Evolutionary conservation across 1,140 invertebrate species (phyloP).

Genomic region (Eubasilissa regina): DNA sequence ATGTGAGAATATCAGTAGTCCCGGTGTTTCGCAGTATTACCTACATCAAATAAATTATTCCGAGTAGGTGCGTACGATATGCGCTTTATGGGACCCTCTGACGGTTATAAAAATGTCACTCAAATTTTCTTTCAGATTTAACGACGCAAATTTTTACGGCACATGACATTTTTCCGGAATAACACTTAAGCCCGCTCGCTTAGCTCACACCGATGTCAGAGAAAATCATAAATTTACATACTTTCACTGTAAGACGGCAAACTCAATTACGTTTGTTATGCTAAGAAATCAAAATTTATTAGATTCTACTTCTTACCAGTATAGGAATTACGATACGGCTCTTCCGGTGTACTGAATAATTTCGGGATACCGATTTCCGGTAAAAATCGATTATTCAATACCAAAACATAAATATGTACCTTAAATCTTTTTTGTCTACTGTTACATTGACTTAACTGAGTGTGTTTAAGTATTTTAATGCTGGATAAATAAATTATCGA

Average conservation of each 20-base stretch:
- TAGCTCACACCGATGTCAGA: not conserved
- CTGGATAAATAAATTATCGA: too few species aligned
- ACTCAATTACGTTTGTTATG: constrained; percentile 37
- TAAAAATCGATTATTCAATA: too few species aligned
- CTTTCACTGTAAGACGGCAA: constrained; percentile 13
- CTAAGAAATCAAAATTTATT: constrained; percentile 31
- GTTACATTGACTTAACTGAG: too few species aligned
- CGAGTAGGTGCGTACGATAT: not conserved
- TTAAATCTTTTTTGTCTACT: too few species aligned
- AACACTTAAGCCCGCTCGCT: constrained; percentile 21
- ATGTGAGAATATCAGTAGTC: too few species aligned
- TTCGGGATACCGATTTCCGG: too few species aligned
- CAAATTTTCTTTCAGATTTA: constrained; percentile 32
- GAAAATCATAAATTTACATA: constrained; percentile 23
- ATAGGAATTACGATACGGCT: too few species aligned
- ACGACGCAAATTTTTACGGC: constrained; percentile 23
- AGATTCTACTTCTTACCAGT: not conserved
- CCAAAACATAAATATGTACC: too few species aligned
- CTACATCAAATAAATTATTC: not conserved
- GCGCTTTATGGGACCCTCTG: constrained; percentile 23
- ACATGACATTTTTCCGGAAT: constrained; percentile 35
- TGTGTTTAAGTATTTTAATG: too few species aligned
- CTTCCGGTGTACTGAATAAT: too few species aligned
- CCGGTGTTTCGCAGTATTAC: too few species aligned
- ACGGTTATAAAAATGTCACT: constrained; percentile 23